A percentile compares a stretch with the other conserved stretches of the same genome.
These are phyloP conservation scores for Pachycephala philippinensis DNA, from an alignment of 2,113 vertebrate genomes.

Conservation along the genomic window DNA sequence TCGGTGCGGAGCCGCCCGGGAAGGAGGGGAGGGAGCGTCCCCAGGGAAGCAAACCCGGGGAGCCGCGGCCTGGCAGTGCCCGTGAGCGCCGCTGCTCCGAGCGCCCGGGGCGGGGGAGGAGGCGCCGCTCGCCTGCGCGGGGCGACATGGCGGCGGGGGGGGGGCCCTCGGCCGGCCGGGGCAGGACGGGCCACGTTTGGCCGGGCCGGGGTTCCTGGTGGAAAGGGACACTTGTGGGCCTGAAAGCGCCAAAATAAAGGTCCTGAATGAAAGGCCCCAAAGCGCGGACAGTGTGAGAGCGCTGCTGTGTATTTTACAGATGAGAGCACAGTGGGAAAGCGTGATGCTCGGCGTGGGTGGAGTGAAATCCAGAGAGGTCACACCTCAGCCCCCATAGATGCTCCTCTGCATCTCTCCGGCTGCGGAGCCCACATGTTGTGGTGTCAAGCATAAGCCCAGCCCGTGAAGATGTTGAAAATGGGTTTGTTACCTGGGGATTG, in stretches of 20 bases:
- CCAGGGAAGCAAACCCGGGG: accelerated
- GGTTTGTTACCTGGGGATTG: not conserved
- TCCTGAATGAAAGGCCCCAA: accelerated
- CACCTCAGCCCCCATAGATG: accelerated
- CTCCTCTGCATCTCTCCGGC: not conserved
- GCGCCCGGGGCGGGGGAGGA: accelerated
- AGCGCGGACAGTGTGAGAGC: accelerated
- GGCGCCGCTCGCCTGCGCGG: not conserved
- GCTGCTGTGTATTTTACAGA: accelerated
- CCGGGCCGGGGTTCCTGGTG: accelerated
- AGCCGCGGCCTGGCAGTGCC: not conserved
- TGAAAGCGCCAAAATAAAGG: accelerated
- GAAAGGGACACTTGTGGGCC: not conserved
- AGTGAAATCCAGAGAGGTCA: not conserved
- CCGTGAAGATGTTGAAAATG: not conserved
- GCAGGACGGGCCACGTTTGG: accelerated
- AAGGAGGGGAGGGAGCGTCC: no score
- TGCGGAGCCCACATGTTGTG: accelerated
- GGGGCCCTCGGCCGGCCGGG: not conserved
- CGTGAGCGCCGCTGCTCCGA: not conserved
- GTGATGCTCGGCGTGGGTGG: not conserved
- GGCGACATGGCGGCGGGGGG: not conserved
- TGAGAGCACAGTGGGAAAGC: accelerated
- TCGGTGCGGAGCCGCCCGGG: not conserved
- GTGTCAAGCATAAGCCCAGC: not conserved